Base-by-base conservation (phyloP, 2,888 invertebrate species). In the Hymenopus coronatus region DNA sequence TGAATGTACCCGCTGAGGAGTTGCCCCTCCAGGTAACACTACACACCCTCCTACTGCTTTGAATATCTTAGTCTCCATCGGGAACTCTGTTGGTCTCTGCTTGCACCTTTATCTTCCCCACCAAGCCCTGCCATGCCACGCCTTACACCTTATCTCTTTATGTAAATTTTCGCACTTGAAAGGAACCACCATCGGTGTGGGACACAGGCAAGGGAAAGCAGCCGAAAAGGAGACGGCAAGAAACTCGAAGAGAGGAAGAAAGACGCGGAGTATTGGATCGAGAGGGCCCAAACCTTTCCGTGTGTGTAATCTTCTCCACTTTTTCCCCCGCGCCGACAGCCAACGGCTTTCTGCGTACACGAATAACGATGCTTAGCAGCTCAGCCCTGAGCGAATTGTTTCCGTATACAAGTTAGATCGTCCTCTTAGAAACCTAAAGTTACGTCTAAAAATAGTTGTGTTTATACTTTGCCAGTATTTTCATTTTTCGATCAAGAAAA, bases 141-240 rank as follows among this genome's bases (percentile, higher is more conserved):
- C 88, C 85, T 88, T 28, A 70, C 88, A 27, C 85, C 88, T 88
- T 85, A 85, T 88, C 88, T 88, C 84, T 85, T 85, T 88, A 88
- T 88, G 88, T 85, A 88, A 88, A 88, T 88, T 82, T 88, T 85
- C 88, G 84, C 85, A 88, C 88, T 88, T 85, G 84, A 88, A 88
- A 88, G 85, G 30, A 88, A 85, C 30, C 85, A 33, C 85, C 82
- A 25, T n/a, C n/a, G 54, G 27, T 81, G 70, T 20, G 81, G 27
- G 28, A 6, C 46, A 15, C 27, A 70, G 54, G 54, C 28, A 70
- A 20, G 28, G 86, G 54, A 84, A 33, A n/a, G 3, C 20, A 70
- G 54, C 54, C 54, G 54, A 70, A 70, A 25, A 70, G 54, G 20
- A 70, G 54, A 20, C 20, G 54, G 54, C 54, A 20, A 70, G 54